A percentile compares a stretch with the other conserved stretches of the same genome.
Conservation (phyloP, 2,888 invertebrate species). For the Volucella zonaria region DNA sequence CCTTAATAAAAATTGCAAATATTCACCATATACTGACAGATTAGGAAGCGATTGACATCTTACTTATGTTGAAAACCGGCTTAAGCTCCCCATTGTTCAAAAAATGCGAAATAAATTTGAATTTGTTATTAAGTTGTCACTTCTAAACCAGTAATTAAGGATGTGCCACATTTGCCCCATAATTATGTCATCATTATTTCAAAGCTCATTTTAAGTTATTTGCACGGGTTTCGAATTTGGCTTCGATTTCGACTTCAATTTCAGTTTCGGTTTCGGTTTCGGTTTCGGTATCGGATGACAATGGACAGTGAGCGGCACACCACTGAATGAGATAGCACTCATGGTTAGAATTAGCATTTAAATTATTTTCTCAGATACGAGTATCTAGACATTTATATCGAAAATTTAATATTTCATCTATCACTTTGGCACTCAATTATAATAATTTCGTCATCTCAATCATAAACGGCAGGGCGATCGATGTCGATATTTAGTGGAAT, state of each 20-base stretch:
- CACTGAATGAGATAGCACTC: too few species aligned
- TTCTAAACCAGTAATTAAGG: constrained; percentile 44
- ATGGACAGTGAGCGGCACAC: too few species aligned
- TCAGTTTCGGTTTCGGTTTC: too few species aligned
- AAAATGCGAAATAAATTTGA: not conserved
- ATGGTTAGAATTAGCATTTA: constrained; percentile 16
- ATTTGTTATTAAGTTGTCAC: not conserved
- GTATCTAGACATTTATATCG: not conserved
- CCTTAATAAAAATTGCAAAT: too few species aligned
- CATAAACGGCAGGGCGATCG: too few species aligned
- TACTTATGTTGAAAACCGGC: constrained; percentile 16
- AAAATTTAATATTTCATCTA: constrained; percentile 43
- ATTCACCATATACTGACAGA: too few species aligned
- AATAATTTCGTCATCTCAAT: constrained; percentile 24
- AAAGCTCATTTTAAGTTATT: constrained; percentile 28
- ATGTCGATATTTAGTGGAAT: too few species aligned
- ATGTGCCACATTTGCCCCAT: constrained; percentile 40
- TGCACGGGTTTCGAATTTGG: constrained; percentile 15
- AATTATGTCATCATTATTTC: constrained; percentile 58
- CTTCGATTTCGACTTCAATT: too few species aligned
- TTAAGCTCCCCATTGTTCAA: not conserved
- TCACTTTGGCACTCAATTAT: constrained; percentile 37
- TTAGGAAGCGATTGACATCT: not conserved
- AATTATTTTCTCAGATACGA: constrained; percentile 1
- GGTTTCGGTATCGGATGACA: too few species aligned